Conservation (phyloP, 2,797 vertebrate species). For the Coranthus polyacanthus region DNA sequence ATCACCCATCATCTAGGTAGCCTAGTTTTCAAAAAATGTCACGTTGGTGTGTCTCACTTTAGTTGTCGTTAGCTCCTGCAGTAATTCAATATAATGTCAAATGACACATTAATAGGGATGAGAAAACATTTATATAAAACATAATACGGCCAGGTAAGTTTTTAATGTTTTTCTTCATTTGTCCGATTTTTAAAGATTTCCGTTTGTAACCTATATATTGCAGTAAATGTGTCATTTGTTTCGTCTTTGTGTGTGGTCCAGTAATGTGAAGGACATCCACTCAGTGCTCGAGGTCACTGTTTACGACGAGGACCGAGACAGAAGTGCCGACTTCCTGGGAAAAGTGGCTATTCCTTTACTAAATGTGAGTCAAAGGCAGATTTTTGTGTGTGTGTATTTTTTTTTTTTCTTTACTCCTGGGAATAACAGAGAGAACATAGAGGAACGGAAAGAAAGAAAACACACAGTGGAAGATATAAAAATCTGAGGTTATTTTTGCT, state of each 20-base stretch:
- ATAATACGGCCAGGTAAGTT: too few relatives aligned
- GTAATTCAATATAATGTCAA: slow-evolving; percentile 34
- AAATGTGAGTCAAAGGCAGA: slow-evolving; percentile 90
- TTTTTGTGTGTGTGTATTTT: slow-evolving; percentile 65
- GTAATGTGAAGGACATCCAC: slow-evolving; percentile 98
- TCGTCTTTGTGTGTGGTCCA: slow-evolving; percentile 79
- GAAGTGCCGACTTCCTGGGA: slow-evolving; percentile 97
- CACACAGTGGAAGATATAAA: slow-evolving; percentile 74
- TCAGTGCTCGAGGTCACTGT: slow-evolving; percentile 97
- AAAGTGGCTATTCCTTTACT: slow-evolving; percentile 97
- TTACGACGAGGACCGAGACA: slow-evolving; percentile 96
- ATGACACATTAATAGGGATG: slow-evolving; percentile 37
- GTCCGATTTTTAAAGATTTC: slow-evolving; percentile 25
- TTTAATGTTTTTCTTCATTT: slow-evolving; percentile 21
- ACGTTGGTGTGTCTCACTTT: slow-evolving; percentile 55
- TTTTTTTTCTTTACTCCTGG: slow-evolving; percentile 57
- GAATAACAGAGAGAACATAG: slow-evolving; percentile 63
- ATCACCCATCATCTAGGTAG: slow-evolving; percentile 61
- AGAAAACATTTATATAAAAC: slow-evolving; percentile 38
- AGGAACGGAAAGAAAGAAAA: slow-evolving; percentile 68
- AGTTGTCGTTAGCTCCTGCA: slow-evolving; percentile 58
- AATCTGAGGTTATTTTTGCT: slow-evolving; percentile 81
- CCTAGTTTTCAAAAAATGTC: slow-evolving; percentile 78
- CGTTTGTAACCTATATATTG: slow-evolving; percentile 21
- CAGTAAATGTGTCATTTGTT: background rate